Base-by-base conservation (phyloP, 2,888 invertebrate species). In the Thymelicus lineola region DNA sequence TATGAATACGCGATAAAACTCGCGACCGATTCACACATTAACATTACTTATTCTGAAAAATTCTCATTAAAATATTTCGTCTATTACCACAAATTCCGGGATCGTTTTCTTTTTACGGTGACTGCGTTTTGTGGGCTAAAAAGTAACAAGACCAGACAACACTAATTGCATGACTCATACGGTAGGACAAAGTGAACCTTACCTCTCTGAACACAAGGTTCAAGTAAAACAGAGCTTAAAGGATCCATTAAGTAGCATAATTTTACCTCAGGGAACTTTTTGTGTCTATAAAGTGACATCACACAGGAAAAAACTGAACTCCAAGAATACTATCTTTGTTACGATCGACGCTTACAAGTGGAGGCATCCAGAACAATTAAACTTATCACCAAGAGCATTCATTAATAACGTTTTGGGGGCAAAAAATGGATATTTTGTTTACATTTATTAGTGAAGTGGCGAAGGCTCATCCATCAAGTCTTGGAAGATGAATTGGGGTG, bases 391-490 rank as follows among this genome's bases (percentile, higher is more conserved):
- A 76, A 74, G 75, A 75, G 75, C 78, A 82, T 86, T 89, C 88
- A 89, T 92, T 90, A 88, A 88, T 91, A 88, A 88, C 79, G 77
- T 85, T 86, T 85, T 83, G 75, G 80, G 79, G 74, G 79, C 80
- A 86, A 87, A 88, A 91, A 91, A 86, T 81, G 79, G 83, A 82
- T 86, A 86, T 87, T 91, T 91, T 93, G 93, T 93, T 93, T 92
- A 93, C 91, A 87, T 93, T 91, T 91, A 91, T 92, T 89, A 91
- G 88, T 87, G 82, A 83, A 90, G 89, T 87, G 89, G 85, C 80
- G 87, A 82, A 79, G 82, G 79, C 79, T 84, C 91, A 93, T 93
- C 91, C 86, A 93, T 93, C 92, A 91, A 85, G 81, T 65, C 74
- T 81, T 79, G 77, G 83, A 87, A 89, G 91, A 91, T 84, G 90